phyloP scores from a whole-genome alignment of 2,113 vertebrate genomes.

The Alethe castanea region DNA sequence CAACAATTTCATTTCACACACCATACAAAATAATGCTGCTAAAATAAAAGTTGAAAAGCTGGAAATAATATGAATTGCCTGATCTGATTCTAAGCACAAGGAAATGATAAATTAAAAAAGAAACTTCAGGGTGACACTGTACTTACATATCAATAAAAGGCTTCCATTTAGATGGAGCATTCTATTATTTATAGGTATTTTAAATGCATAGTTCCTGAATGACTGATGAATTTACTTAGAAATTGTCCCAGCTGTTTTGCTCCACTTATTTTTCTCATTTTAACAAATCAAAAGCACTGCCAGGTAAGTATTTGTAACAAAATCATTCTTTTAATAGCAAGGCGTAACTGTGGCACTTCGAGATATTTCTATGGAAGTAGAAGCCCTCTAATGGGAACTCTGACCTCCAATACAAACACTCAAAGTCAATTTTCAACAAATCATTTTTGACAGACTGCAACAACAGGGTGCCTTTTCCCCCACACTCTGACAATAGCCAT shows the following conservation, averaged over 20 bases:
- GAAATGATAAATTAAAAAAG: not conserved
- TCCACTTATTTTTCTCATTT: constrained; percentile 52
- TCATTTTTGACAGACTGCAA: constrained; percentile 56
- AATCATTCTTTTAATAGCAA: constrained; percentile 22
- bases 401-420: constrained; percentile 72
- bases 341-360: not conserved
- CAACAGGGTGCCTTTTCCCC: constrained; percentile 40
- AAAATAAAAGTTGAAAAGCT: not conserved
- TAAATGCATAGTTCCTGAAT: constrained; percentile 57
- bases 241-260: constrained; percentile 49
- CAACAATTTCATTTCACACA: not conserved
- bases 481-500: constrained; percentile 64
- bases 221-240: constrained; percentile 65
- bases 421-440: constrained; percentile 71
- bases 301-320: constrained; percentile 34
- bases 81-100: not conserved
- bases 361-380: not conserved
- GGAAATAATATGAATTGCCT: not conserved
- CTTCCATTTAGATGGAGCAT: constrained; percentile 28
- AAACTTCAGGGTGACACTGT: constrained; percentile 60
- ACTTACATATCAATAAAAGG: constrained; percentile 46
- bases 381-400: constrained; percentile 63
- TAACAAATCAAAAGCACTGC: constrained; percentile 44
- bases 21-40: not conserved
- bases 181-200: constrained; percentile 64